Conservation (phyloP, 2,888 invertebrate genomes). For the Nematopogon swammerdamellus region DNA sequence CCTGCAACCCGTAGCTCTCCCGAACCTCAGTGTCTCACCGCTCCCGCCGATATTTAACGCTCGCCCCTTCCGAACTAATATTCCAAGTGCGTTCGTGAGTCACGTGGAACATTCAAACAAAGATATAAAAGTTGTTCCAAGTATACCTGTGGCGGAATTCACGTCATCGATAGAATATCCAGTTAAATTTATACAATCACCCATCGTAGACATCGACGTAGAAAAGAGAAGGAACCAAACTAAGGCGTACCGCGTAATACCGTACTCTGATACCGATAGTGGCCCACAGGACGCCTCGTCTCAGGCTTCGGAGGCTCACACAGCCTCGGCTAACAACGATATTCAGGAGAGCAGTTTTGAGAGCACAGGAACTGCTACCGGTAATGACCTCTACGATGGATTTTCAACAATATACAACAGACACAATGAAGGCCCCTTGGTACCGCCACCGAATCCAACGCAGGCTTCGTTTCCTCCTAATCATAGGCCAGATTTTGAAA, state of each 20-base stretch:
- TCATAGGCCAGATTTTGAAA: slow-evolving; percentile 33
- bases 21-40: slow-evolving; percentile 60
- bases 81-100: slow-evolving; percentile 18
- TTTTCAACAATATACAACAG: slow-evolving; percentile 20
- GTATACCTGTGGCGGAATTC: slow-evolving; percentile 65
- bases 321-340: slow-evolving; percentile 27
- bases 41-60: slow-evolving; percentile 62
- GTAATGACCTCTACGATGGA: slow-evolving; percentile 36
- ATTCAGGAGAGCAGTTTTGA: slow-evolving; percentile 36
- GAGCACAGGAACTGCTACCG: slow-evolving; percentile 34
- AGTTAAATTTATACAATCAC: slow-evolving; percentile 66
- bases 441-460: background rate
- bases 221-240: slow-evolving; percentile 28
- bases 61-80: slow-evolving; percentile 45
- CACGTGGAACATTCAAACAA: slow-evolving; percentile 25
- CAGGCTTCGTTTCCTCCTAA: slow-evolving; percentile 19
- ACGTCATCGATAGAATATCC: slow-evolving; percentile 71
- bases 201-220: slow-evolving; percentile 59
- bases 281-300: slow-evolving; percentile 49
- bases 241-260: slow-evolving; percentile 39
- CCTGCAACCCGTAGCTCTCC: slow-evolving; percentile 59
- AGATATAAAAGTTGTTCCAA: slow-evolving; percentile 57
- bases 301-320: slow-evolving; percentile 46
- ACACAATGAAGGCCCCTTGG: background rate
- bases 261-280: slow-evolving; percentile 33